Conservation (phyloP, 2,888 invertebrate genomes). For the Coremacera marginata region DNA sequence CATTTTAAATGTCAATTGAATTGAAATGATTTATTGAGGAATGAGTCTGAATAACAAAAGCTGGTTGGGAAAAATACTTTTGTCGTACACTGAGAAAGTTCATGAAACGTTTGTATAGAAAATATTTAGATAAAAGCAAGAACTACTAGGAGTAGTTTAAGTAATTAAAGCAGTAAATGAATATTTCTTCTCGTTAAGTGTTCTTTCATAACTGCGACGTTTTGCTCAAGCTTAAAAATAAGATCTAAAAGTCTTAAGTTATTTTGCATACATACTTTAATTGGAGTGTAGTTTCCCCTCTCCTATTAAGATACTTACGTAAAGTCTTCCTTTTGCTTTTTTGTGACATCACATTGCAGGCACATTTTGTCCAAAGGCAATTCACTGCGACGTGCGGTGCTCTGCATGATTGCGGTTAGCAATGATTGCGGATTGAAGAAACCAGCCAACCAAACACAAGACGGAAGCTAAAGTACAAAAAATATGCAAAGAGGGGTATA, state of each 20-base stretch:
- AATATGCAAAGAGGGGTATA: background rate
- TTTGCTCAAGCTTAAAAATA: no score
- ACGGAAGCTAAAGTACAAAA: slow-evolving; percentile 77
- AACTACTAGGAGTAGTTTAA: no score
- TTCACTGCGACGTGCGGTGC: slow-evolving; percentile 92
- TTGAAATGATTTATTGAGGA: slow-evolving; percentile 34
- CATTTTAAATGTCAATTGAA: slow-evolving; percentile 52
- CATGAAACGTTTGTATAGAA: background rate
- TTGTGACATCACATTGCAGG: slow-evolving; percentile 96
- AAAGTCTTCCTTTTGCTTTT: slow-evolving; percentile 95
- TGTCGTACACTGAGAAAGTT: background rate
- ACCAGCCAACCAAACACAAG: slow-evolving; percentile 96
- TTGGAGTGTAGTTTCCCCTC: no score
- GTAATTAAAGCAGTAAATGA: background rate
- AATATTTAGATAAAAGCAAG: background rate
- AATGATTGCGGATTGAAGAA: slow-evolving; percentile 98
- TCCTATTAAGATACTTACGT: slow-evolving; percentile 74
- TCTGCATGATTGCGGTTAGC: slow-evolving; percentile 97
- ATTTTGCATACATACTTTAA: no score
- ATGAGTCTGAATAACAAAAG: background rate
- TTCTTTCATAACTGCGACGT: no score
- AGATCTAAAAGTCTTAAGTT: no score
- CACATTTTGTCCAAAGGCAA: slow-evolving; percentile 97
- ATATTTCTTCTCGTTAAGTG: no score
- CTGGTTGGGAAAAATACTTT: background rate